Evolutionary conservation across 2,797 vertebrate species (phyloP), one percentile per base, ranked within the genome.

Genomic region (Carduelis carduelis): DNA sequence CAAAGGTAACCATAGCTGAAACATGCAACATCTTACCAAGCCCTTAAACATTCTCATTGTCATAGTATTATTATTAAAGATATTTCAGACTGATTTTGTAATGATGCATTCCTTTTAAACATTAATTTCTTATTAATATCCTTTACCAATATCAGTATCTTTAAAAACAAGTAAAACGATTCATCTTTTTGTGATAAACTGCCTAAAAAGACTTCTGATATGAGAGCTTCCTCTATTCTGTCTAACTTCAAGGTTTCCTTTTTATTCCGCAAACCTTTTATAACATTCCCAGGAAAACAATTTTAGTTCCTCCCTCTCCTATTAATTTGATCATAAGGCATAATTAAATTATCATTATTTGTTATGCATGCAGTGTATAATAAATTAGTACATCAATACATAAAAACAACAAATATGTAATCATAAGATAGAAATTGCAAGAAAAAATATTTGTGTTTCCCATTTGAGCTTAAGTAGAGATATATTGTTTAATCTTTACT

Each of bases 271-370:
- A 24, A 72, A 63, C 12, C 2, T 66, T 76, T 68, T 69, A 32
- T 9, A 47, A 20, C 16, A 43, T 70, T 86, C 77, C 16, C 15
- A 74, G 35, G 17, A 87, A 90, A 83, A n/a, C 4, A 12, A 68
- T 65, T 85, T 69, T 11, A 34, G 52, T 77, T 94, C 28, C 12
- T 80, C 52, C 12, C 14, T 78, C 53, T 32, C n/a, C 21, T 56
- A 80, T 83, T 86, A 77, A 63, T 77, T 90, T 83, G 5, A 55
- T 66, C 15, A 47, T 35, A 35, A 37, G 8, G 17, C 30, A 77
- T 77, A 92, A 90, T 74, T 90, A 83, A 84, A 91, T 89, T 91
- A 84, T 1, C 22, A 60, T 66, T 87, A 59, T 81, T 95, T 85
- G 14, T 74, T 69, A 37, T 70, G 77, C 56, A 77, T 55, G 4